Evolutionary conservation across 1,140 invertebrate genomes (phyloP).

Genomic region (Antheraea mylitta): DNA sequence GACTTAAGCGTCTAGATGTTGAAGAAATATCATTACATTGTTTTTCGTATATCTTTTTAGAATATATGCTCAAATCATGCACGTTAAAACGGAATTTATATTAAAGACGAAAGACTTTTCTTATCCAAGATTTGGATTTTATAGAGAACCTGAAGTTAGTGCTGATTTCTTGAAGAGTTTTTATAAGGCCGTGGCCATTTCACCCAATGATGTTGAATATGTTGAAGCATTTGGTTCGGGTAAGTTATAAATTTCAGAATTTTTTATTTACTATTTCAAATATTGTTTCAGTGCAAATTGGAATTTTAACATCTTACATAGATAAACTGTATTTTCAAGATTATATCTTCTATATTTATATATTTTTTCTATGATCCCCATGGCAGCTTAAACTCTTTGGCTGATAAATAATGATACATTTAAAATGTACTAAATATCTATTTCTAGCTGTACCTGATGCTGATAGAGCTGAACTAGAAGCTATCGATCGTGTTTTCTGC

Average conservation of each 20-base stretch:
- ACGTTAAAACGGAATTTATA: slow-evolving; percentile 81
- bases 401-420: background rate
- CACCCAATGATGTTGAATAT: slow-evolving; percentile 82
- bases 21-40: background rate
- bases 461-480: slow-evolving; percentile 49
- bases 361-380: no score
- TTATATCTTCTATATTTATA: no score
- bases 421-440: background rate
- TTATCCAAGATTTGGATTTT: slow-evolving; percentile 61
- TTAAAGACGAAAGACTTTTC: slow-evolving; percentile 21
- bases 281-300: background rate
- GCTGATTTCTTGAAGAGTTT: slow-evolving; percentile 79
- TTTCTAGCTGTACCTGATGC: slow-evolving; percentile 71
- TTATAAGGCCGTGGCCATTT: slow-evolving; percentile 81
- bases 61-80: slow-evolving; percentile 84
- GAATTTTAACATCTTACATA: no score
- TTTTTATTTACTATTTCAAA: background rate
- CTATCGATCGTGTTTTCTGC: slow-evolving; percentile 54
- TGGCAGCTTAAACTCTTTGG: no score
- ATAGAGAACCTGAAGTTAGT: slow-evolving; percentile 77
- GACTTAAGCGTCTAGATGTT: no score
- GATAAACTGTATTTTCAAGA: no score
- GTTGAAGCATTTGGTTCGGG: slow-evolving; percentile 88
- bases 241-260: slow-evolving; percentile 33
- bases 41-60: slow-evolving; percentile 47